These are phyloP conservation scores for Bungarus multicinctus DNA, from an alignment of 2,113 vertebrate genomes.

Conservation along the genomic window DNA sequence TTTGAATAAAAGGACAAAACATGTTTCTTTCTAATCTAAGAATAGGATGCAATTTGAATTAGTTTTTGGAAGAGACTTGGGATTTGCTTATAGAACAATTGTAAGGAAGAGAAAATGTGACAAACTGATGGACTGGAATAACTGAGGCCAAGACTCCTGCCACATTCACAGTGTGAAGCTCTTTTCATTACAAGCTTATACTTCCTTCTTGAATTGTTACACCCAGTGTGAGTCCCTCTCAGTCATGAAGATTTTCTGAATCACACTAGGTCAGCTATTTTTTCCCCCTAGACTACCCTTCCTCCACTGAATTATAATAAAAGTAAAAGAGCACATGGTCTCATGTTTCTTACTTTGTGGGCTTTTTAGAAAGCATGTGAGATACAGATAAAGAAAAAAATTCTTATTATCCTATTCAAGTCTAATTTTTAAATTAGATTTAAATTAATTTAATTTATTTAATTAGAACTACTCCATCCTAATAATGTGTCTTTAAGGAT, in stretches of 20 bases:
- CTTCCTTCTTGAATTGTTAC: rapidly evolving
- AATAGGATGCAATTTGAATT: conserved; percentile 26
- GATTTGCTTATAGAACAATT: background rate
- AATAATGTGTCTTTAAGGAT: background rate
- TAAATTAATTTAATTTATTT: background rate
- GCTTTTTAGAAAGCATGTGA: background rate
- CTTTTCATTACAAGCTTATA: background rate
- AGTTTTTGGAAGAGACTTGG: conserved; percentile 8
- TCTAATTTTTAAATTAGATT: background rate
- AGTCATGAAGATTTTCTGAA: background rate
- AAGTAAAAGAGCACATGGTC: background rate
- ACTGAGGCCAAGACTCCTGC: background rate
- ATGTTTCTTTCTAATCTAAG: conserved; percentile 34
- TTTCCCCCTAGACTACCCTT: background rate
- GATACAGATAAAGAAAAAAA: background rate
- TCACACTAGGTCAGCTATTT: background rate
- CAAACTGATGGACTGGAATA: background rate
- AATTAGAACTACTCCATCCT: background rate
- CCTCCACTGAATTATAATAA: background rate
- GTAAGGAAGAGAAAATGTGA: background rate
- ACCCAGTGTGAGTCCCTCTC: background rate
- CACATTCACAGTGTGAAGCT: background rate
- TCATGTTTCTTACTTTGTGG: background rate
- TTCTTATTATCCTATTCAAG: background rate
- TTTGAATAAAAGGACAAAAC: conserved; percentile 21